These are phyloP conservation scores for Rhinichthys klamathensis DNA, from an alignment of 2,113 vertebrate genomes.

Conservation along the genomic window DNA sequence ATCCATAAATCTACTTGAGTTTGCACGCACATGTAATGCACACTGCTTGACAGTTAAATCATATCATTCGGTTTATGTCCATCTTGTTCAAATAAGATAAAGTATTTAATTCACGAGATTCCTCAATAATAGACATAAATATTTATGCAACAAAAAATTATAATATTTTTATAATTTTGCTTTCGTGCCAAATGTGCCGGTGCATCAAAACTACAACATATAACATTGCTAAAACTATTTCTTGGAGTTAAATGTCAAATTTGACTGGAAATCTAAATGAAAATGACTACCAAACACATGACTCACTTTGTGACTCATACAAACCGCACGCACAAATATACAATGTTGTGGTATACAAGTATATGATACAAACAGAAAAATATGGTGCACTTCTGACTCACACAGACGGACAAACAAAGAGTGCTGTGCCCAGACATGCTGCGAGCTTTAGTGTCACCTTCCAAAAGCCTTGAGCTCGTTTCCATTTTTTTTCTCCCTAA, in stretches of 20 bases:
- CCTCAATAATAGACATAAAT: neutral
- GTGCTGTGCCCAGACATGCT: slow-evolving; percentile 25
- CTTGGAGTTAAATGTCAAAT: neutral
- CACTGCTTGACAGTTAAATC: neutral
- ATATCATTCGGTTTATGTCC: neutral
- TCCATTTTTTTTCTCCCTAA: slow-evolving; percentile 18
- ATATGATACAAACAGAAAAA: slow-evolving; percentile 14
- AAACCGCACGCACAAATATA: slow-evolving; percentile 1
- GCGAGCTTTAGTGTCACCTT: slow-evolving; percentile 1
- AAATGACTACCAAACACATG: neutral
- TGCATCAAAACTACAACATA: neutral
- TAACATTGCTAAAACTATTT: neutral
- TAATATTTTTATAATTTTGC: too few species aligned
- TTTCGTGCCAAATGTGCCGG: neutral
- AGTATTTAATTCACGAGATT: neutral
- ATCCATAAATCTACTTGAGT: neutral
- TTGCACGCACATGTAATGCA: neutral
- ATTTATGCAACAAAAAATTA: neutral
- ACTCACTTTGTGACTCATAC: slow-evolving; percentile 25
- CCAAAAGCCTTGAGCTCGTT: slow-evolving; percentile 13
- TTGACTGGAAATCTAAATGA: neutral
- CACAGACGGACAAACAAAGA: neutral
- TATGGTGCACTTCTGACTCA: slow-evolving; percentile 12
- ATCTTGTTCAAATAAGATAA: neutral
- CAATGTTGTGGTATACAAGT: slow-evolving; percentile 1